Percentiles rank a stretch among this genome's conserved stretches.
phyloP scores from a whole-genome alignment of 2,888 invertebrate genomes.

The Amiota mariae region DNA sequence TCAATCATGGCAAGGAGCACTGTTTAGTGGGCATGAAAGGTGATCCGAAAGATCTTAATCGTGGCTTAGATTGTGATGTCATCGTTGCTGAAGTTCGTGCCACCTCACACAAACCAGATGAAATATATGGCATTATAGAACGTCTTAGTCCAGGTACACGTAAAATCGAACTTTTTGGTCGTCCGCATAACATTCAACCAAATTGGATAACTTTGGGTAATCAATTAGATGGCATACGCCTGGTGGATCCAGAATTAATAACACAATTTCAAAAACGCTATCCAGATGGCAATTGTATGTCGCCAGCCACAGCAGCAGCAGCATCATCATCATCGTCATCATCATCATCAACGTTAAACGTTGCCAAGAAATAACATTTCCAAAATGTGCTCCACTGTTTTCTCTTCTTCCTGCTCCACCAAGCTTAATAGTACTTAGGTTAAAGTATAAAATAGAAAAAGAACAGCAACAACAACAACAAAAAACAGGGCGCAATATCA shows the following conservation, averaged over 20 bases:
- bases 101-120: slow-evolving; percentile 98
- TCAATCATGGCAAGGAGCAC: slow-evolving; percentile 99
- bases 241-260: slow-evolving; percentile 93
- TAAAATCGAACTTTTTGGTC: slow-evolving; percentile 96
- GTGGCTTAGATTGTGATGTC: slow-evolving; percentile 97
- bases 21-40: slow-evolving; percentile 98
- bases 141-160: slow-evolving; percentile 95
- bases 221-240: slow-evolving; percentile 94
- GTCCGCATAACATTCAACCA: slow-evolving; percentile 97
- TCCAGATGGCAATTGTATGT: slow-evolving; percentile 84
- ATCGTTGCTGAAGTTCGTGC: slow-evolving; percentile 98
- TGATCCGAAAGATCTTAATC: slow-evolving; percentile 89
- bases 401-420: too few species aligned
- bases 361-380: slow-evolving; percentile 16
- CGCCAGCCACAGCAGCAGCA: slow-evolving; percentile 62
- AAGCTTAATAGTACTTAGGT: too few species aligned
- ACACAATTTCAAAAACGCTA: slow-evolving; percentile 92
- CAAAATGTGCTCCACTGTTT: neutral
- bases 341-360: slow-evolving; percentile 43
- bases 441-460: too few species aligned
- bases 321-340: too few species aligned
- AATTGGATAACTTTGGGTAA: slow-evolving; percentile 99
- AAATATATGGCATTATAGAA: slow-evolving; percentile 98
- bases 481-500: too few species aligned
- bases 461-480: too few species aligned